Evolutionary conservation across 1,140 invertebrate species (phyloP), one percentile per base, ranked within the genome.

Genomic region (Stegodyphus mimosarum): DNA sequence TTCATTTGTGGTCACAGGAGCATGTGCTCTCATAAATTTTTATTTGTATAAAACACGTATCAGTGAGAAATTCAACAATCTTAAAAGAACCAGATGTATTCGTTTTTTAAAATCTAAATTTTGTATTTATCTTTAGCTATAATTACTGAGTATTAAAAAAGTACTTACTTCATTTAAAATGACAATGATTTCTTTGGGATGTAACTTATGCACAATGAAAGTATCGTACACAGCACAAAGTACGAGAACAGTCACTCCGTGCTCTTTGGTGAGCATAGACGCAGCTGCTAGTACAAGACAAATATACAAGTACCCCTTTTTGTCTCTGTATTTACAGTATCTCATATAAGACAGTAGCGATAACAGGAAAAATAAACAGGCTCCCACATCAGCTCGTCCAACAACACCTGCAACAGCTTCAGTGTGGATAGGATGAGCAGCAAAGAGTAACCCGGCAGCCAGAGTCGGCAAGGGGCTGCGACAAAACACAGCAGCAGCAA

Each of bases 191-290:
- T 88, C 87, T 49, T 72, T 87, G 2, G 83, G 87, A 48, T 80
- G 88, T n/a, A 91, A 79, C 73, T 88, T 89, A 78, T 89, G 88
- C n/a, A 90, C 91, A 76, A 94, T 91, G 80, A 92, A 91, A n/a
- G 94, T 88, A 88, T 95, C 94, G 91, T 96, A 97, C 18, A 96
- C 91, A 79, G 94, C 94, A 91, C 96, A 97, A 50, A 97, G 93
- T 15, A 94, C 94, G 87, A 98, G 90, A 13, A 97, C 96, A 72
- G 96, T 97, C 85, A 98, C 93, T 15, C 96, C 97, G n/a, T 96
- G 97, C 91, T 99, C 97, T 91, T 97, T 97, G 91, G 94, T 95
- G 63, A 97, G 91, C 89, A 96, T 95, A 69, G 95, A 95, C 18
- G 88, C 83, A 4, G 88, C 87, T 1, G 88, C 87, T 15, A 87